Conservation (phyloP, 2,113 vertebrate genomes). For the Ploceus nigricollis region DNA sequence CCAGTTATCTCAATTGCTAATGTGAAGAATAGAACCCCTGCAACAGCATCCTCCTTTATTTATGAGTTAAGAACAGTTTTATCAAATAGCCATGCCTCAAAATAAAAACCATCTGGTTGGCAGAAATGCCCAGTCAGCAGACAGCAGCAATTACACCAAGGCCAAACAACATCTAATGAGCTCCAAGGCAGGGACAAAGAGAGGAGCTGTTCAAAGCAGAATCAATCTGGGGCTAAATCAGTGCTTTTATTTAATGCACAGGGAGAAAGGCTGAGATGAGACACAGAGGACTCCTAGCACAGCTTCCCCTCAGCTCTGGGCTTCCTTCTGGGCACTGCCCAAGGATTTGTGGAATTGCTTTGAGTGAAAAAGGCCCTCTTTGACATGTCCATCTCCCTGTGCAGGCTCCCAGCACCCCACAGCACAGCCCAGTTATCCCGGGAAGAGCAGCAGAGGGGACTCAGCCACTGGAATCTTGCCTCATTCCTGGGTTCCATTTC, state of each 20-base stretch:
- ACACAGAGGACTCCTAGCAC: neutral
- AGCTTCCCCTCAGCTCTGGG: neutral
- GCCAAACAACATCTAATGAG: conserved; percentile 63
- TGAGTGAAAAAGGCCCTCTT: neutral
- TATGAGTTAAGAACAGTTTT: conserved; percentile 58
- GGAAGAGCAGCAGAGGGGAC: neutral
- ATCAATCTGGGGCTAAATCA: neutral
- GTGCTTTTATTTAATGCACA: neutral
- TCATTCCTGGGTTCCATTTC: neutral
- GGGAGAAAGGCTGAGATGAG: neutral
- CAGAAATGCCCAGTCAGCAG: conserved; percentile 62
- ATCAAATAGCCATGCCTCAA: conserved; percentile 23
- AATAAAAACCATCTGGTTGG: conserved; percentile 64
- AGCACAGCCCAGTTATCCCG: neutral
- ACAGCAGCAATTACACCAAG: conserved; percentile 61
- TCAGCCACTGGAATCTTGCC: neutral
- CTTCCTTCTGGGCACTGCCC: neutral
- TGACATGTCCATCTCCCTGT: neutral
- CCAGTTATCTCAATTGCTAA: neutral
- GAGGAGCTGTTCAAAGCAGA: conserved; percentile 7
- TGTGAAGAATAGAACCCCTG: neutral
- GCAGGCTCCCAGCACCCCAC: neutral
- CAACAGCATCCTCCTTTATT: conserved; percentile 38
- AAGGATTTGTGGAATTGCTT: neutral
- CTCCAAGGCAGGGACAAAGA: conserved; percentile 35